Evolutionary conservation across 2,888 invertebrate species (phyloP).

Genomic region (Harpalus rubripes): DNA sequence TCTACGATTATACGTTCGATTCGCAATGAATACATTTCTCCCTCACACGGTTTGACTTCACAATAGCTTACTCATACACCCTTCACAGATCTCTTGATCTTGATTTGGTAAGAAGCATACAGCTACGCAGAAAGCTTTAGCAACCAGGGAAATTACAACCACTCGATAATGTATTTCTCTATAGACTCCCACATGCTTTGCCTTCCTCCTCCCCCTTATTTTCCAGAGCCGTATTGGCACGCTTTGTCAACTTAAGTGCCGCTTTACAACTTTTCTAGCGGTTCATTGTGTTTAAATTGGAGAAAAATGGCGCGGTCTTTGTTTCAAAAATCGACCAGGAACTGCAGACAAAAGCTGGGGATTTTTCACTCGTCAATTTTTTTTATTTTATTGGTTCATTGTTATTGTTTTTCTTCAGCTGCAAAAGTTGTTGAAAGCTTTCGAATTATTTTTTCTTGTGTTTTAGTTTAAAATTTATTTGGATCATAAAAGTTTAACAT

Average conservation of each 20-base stretch:
- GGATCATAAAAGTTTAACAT: neutral
- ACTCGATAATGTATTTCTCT: conserved; percentile 52
- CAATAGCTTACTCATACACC: no score
- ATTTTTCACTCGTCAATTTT: conserved; percentile 47
- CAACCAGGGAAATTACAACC: conserved; percentile 27
- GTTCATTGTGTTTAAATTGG: conserved; percentile 30
- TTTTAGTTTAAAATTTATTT: conserved; percentile 39
- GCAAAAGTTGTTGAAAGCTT: conserved; percentile 34
- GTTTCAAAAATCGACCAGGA: conserved; percentile 39
- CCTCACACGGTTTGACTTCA: no score
- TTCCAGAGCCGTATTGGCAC: neutral
- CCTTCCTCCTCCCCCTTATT: neutral
- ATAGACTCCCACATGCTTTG: conserved; percentile 13
- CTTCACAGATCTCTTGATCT: no score
- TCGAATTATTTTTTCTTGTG: conserved; percentile 29
- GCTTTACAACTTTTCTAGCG: conserved; percentile 29
- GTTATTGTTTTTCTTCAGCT: conserved; percentile 43
- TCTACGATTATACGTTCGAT: no score
- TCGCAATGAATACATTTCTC: no score
- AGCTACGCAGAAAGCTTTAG: neutral
- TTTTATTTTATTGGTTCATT: conserved; percentile 51
- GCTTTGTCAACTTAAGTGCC: conserved; percentile 33
- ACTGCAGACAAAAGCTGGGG: conserved; percentile 25
- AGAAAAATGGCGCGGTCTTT: conserved; percentile 25
- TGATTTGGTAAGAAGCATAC: neutral